Base-by-base conservation (phyloP, 2,797 vertebrate species). In the Danio albolineatus region DNA sequence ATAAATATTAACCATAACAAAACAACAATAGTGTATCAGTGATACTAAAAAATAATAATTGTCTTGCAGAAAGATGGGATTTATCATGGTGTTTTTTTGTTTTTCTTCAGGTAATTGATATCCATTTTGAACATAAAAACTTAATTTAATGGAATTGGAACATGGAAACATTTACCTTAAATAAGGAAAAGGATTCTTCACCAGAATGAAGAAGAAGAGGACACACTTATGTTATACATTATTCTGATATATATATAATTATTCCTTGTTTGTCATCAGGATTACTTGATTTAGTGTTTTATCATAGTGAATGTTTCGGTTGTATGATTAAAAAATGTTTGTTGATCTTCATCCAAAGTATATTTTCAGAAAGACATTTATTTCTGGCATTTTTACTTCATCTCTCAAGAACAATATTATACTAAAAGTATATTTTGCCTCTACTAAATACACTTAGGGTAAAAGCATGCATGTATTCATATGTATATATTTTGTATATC, bases 161-260 rank as follows among this genome's bases (percentile, higher is more conserved):
- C 41, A 61, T 13, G 46, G 59, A 17, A 53, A 8, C 7, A 14
- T 51, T 71, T 41, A 6, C 28, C 53, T 28, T 39, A 13, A 51
- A 66, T 43, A 4, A 76, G 60, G 48, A 71, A 54, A 10, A 71
- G 7, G 8, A 14, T 56, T 76, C 10, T 36, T 76, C 39, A 36
- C 21, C 51, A 14, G 10, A 76, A 17, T 54, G 41, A 56, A 57
- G 38, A 62, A 16, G 28, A 28, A 28, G 1, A 21, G 51, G 53
- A 54, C 16, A 39, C 36, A 21, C 17, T 51, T 13, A 19, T 6
- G 1, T 16, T 53, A 13, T 54, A 39, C 5, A 54, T 28, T 28
- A 28, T 28, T 28, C 28, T 3, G 28, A 28, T 28, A 28, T n/a
- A 28, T 28, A 28, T n/a, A n/a, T 28, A 70, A 49, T 14, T 0